Conservation (phyloP, 2,113 vertebrate genomes). For the Eptesicus fuscus region DNA sequence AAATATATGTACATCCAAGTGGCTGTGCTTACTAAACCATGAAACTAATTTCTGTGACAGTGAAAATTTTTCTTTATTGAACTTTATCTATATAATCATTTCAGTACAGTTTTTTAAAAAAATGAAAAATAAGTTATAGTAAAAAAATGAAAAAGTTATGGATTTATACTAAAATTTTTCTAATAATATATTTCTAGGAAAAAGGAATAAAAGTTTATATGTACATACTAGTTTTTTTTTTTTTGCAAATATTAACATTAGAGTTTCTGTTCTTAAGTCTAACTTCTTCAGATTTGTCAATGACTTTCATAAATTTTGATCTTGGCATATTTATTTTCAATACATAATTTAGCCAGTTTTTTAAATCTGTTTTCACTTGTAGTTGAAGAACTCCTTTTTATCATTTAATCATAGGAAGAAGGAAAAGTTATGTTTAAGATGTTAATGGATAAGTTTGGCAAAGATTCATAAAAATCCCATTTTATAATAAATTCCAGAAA, state of each 20-base stretch:
- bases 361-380: background rate
- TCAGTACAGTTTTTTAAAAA: background rate
- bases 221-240: background rate
- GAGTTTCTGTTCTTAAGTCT: background rate
- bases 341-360: background rate
- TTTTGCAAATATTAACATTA: background rate
- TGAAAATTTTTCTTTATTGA: background rate
- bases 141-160: background rate
- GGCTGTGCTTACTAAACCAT: background rate
- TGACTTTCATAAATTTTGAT: background rate
- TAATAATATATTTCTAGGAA: background rate
- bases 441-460: background rate
- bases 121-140: background rate
- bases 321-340: background rate
- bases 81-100: background rate
- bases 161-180: background rate
- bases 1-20: background rate
- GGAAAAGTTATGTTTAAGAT: background rate
- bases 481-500: background rate
- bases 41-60: background rate
- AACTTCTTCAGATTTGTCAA: background rate
- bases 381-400: background rate
- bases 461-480: slow-evolving; percentile 7
- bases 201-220: background rate
- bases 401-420: background rate